Base-by-base conservation (phyloP, 2,797 vertebrate genomes). In the Labroides dimidiatus region DNA sequence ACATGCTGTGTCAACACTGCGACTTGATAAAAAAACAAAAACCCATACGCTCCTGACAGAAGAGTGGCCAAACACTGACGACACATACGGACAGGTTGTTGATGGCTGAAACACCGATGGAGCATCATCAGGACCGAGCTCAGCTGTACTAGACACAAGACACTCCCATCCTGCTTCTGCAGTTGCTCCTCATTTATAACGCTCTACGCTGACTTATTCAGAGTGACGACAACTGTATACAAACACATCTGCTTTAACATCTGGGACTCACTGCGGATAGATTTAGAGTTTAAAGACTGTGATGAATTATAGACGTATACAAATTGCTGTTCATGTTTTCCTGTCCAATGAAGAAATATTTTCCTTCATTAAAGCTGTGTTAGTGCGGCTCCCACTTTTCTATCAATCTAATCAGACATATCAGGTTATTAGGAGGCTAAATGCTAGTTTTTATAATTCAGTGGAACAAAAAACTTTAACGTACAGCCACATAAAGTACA, bases 181-280 rank as follows among this genome's bases (percentile, higher is more conserved):
- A 37, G 20, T 30, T 33, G 16, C 1, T 41, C 9, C 21, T 8
- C 16, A 24, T 63, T 48, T 23, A 11, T n/a, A 33, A 49, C n/a
- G 24, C 42, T 54, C 21, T 13, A 19, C 17, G 21, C 69, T 57
- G 51, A 58, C 49, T 50, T 27, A 41, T n/a, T 50, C 19, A 58
- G 37, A 33, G 20, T 19, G 27, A 55, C 66, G 19, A 37, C 33
- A 56, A 21, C 57, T 63, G 19, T 16, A 49, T 21, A 20, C 7
- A 52, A 66, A 58, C 3, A 36, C 73, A 75, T 57, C 64, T 80
- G 72, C n/a, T 47, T 5, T 19, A 23, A 62, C 72, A 72, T 50
- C 75, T 71, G 77, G 64, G 17, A 21, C 21, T 39, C 27, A 7
- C 20, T 42, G n/a, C 17, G 6, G 1, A 2, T 11, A 16, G 19